Percentiles rank a stretch among this genome's conserved stretches.
These are phyloP conservation scores for Gopherus flavomarginatus DNA, from an alignment of 2,113 vertebrate genomes.

Conservation along the genomic window DNA sequence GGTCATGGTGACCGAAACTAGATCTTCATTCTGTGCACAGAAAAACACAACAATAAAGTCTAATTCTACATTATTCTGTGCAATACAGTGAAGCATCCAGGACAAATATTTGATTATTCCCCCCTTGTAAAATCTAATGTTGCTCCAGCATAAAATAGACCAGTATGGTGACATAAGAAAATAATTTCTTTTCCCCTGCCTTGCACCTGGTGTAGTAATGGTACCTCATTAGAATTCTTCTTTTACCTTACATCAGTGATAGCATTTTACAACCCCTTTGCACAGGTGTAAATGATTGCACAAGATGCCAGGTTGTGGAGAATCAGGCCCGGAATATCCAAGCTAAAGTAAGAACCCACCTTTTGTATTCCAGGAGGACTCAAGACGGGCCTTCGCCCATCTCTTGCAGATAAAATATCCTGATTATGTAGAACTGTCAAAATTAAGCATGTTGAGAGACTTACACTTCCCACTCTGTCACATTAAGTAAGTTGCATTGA, in stretches of 20 bases:
- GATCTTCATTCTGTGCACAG: neutral
- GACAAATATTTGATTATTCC: neutral
- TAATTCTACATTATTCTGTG: constrained; percentile 49
- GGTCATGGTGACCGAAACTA: constrained; percentile 50
- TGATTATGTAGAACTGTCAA: neutral
- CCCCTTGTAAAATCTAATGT: constrained; percentile 54
- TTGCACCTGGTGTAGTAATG: neutral
- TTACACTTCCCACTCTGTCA: constrained; percentile 16
- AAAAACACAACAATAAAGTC: neutral
- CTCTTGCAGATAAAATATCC: neutral
- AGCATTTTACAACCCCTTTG: fast-evolving
- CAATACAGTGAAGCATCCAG: neutral
- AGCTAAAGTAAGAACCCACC: neutral
- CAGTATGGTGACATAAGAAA: constrained; percentile 11
- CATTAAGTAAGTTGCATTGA: constrained; percentile 10
- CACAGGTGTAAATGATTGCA: neutral
- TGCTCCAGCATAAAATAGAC: constrained; percentile 52
- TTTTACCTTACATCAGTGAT: neutral
- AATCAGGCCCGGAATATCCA: neutral
- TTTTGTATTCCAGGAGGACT: neutral
- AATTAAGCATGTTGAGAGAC: neutral
- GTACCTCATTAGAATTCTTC: fast-evolving
- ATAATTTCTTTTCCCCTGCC: neutral
- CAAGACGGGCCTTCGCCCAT: fast-evolving
- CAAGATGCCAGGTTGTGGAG: neutral